Conservation (phyloP, 2,888 invertebrate genomes). For the Cheilosia vulpina region DNA sequence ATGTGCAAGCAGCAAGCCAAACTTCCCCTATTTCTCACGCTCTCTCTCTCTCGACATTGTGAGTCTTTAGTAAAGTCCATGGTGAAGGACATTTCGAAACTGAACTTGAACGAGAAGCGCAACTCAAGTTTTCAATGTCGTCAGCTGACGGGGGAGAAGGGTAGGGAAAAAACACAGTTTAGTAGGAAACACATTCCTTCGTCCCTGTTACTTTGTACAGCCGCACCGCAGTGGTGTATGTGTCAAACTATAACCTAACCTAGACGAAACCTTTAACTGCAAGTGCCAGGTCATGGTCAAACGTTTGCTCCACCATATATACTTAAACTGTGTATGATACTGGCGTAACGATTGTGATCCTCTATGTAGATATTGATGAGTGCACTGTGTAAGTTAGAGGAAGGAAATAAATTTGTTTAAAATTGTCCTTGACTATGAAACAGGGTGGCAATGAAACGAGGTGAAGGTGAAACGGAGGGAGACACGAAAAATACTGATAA, state of each 20-base stretch:
- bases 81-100: slow-evolving; percentile 74
- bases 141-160: neutral
- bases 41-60: slow-evolving; percentile 9
- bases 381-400: neutral
- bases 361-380: slow-evolving; percentile 6
- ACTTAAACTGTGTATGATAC: neutral
- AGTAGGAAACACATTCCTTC: neutral
- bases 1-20: slow-evolving; percentile 31
- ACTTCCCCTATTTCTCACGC: neutral
- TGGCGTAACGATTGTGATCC: slow-evolving; percentile 34
- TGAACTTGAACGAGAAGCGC: slow-evolving; percentile 75
- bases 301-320: slow-evolving; percentile 5
- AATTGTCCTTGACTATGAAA: slow-evolving; percentile 71
- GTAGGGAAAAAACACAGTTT: neutral
- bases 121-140: slow-evolving; percentile 73
- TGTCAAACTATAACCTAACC: slow-evolving; percentile 50
- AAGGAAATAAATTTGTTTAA: slow-evolving; percentile 45
- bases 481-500: slow-evolving; percentile 3
- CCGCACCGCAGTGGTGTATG: slow-evolving; percentile 33
- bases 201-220: slow-evolving; percentile 3
- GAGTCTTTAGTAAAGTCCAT: slow-evolving; percentile 61
- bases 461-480: slow-evolving; percentile 13
- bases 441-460: slow-evolving; percentile 31
- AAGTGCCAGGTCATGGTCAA: slow-evolving; percentile 74
- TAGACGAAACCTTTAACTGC: slow-evolving; percentile 74